Evolutionary conservation across 2,888 invertebrate genomes (phyloP), one percentile per base, ranked within the genome.

Genomic region (Epirrhoe alternata): DNA sequence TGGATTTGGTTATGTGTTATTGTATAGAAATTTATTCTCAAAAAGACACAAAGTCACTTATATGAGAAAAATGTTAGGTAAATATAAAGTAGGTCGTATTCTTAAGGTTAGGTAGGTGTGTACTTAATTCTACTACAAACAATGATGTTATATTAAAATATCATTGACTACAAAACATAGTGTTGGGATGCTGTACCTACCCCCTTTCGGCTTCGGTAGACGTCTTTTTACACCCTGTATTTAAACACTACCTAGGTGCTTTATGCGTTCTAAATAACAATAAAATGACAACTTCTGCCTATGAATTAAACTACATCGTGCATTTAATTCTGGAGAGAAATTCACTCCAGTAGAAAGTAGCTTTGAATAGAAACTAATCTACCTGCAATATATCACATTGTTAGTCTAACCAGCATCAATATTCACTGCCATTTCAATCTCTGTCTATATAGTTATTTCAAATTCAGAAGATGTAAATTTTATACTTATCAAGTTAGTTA

Each of bases 311-410:
- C 31, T 66, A 64, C 30, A 57, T 60, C 57, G 78, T 74, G 75
- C 76, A 74, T 47, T 82, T 82, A 79, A 78, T 79, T 84, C 77
- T 69, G 70, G 71, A 73, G 84, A 85, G 85, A 88, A 87, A 88
- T 86, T 86, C 75, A 69, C 78, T 72, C 78, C 69, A 72, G 68
- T 89, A 88, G 91, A 92, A 91, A 90, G 92, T 84, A 75, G 80
- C 80, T 88, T 86, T 87, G 86, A 89, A 88, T 89, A 86, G 86
- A 88, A 87, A 89, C 84, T 85, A 83, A 87, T 87, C 84, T 86
- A 82, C 83, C 79, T 78, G 81, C 77, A 83, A 81, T 85, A 85
- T 86, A 87, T 86, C 83, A 84, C 82, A 79, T 74, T 80, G 79
- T 70, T 71, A 78, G 81, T 78, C 80, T 81, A 78, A 80, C 82